Evolutionary conservation across 2,797 vertebrate species (phyloP).

Genomic region (Poliocrania exsul): DNA sequence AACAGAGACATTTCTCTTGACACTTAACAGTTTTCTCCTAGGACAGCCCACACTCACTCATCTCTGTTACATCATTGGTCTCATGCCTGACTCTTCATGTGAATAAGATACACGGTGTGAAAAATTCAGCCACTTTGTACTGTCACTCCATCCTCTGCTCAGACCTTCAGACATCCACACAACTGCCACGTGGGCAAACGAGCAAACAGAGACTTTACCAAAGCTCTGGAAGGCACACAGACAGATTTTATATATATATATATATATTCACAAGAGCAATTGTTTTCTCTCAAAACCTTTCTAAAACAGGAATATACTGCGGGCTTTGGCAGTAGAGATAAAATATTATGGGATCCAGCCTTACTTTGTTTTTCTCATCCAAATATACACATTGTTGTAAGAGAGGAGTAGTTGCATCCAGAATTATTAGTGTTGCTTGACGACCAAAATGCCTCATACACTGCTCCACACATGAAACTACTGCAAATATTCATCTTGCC

Average conservation of each 20-base stretch:
- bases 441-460: background rate
- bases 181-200: background rate
- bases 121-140: background rate
- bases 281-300: slow-evolving; percentile 47
- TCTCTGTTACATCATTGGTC: background rate
- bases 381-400: slow-evolving; percentile 73
- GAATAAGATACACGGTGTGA: background rate
- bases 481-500: background rate
- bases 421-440: slow-evolving; percentile 17
- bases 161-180: background rate
- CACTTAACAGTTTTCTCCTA: background rate
- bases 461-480: slow-evolving; percentile 5
- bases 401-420: slow-evolving; percentile 28
- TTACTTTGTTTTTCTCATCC: slow-evolving; percentile 61
- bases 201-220: slow-evolving; percentile 14
- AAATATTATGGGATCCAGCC: slow-evolving; percentile 73
- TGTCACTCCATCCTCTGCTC: background rate
- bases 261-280: slow-evolving; percentile 51
- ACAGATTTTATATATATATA: slow-evolving; percentile 24
- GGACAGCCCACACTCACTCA: background rate
- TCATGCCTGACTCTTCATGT: background rate
- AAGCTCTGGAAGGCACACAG: slow-evolving; percentile 32
- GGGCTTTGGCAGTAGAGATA: slow-evolving; percentile 62
- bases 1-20: background rate
- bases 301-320: slow-evolving; percentile 42